These are phyloP conservation scores for Montifringilla adamsi DNA, from an alignment of 2,113 vertebrate species.

Conservation along the genomic window DNA sequence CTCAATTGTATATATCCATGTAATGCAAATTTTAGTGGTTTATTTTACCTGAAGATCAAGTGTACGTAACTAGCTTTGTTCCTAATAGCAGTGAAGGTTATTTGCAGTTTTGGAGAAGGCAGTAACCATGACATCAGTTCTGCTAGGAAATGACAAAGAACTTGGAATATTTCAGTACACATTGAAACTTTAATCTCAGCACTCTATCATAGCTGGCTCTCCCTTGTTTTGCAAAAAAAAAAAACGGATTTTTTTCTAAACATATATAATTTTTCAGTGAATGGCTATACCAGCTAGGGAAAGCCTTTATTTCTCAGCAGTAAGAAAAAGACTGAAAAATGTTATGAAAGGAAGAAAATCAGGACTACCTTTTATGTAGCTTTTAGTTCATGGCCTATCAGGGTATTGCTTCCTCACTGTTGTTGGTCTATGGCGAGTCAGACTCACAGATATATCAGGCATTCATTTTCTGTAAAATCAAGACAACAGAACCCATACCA, in stretches of 20 bases:
- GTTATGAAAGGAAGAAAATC: not conserved
- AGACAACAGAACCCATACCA: not conserved
- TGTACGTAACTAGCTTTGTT: not conserved
- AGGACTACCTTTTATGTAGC: not conserved
- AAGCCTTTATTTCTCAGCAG: not conserved
- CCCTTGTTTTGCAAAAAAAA: not conserved
- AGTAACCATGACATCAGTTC: not conserved
- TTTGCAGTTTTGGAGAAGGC: not conserved
- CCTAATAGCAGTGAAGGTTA: not conserved
- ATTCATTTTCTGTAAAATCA: not conserved
- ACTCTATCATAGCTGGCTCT: not conserved
- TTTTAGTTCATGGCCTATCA: not conserved
- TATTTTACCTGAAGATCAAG: not conserved
- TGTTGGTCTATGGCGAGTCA: not conserved
- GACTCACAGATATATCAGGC: not conserved
- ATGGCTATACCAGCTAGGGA: not conserved
- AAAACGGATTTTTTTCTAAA: not conserved
- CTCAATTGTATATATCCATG: not conserved
- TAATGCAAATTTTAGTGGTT: not conserved
- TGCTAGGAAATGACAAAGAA: not conserved
- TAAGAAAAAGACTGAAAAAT: not conserved
- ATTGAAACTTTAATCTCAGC: not conserved
- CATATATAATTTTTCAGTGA: not conserved
- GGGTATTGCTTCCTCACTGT: not conserved
- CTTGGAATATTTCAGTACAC: not conserved